Evolutionary conservation across 2,797 vertebrate species (phyloP).

Genomic region (Smutsia gigantea): DNA sequence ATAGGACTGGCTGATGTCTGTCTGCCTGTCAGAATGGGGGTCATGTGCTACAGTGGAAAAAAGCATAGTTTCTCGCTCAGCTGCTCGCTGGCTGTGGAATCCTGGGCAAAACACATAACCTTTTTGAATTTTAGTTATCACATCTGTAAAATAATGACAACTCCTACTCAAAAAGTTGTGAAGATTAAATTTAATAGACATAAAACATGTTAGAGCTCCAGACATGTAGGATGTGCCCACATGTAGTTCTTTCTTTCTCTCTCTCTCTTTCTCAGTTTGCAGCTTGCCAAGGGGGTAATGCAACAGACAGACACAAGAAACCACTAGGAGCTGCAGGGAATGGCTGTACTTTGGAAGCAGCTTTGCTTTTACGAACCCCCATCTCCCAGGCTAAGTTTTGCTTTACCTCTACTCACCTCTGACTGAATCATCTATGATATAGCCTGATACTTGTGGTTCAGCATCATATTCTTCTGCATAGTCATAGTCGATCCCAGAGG

Average conservation of each 20-base stretch:
- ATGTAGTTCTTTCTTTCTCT: not conserved
- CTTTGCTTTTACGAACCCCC: not conserved
- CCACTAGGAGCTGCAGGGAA: not conserved
- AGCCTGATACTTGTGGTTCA: conserved; percentile 76
- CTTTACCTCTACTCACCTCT: conserved; percentile 81
- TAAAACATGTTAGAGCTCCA: not conserved
- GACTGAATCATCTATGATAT: conserved; percentile 78
- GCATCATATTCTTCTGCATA: conserved; percentile 82
- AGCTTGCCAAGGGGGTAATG: not conserved
- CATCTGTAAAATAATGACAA: not conserved
- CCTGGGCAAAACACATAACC: not conserved
- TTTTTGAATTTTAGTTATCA: not conserved
- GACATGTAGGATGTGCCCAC: not conserved
- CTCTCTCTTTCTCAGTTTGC: not conserved
- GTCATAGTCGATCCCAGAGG: conserved; percentile 75
- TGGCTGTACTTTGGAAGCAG: not conserved
- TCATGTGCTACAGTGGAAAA: not conserved
- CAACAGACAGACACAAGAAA: not conserved
- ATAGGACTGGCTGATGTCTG: too few relatives aligned
- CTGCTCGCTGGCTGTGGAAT: not conserved
- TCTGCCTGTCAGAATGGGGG: not conserved
- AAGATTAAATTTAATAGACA: not conserved
- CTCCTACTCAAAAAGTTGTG: not conserved
- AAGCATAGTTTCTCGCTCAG: not conserved
- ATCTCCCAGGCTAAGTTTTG: not conserved